Evolutionary conservation across 2,888 invertebrate genomes (phyloP), one percentile per base, ranked within the genome.

Genomic region (Tupiocoris notatus): DNA sequence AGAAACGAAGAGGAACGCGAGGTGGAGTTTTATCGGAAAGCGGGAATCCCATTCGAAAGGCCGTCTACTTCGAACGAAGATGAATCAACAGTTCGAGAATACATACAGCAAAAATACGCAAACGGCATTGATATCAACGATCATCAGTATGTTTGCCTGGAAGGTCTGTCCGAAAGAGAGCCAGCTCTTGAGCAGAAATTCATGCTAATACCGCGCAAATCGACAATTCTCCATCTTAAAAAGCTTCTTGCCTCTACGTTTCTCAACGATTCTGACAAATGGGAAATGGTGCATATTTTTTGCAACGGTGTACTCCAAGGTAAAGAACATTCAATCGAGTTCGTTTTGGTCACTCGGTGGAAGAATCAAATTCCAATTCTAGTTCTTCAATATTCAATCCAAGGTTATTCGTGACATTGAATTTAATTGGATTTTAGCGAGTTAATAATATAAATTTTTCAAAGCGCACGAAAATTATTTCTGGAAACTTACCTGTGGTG

Each of bases 301-400:
- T 98, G 98, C 88, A 98, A 98, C 86, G 95, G 98, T 83, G 98
- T 98, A 87, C 87, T 98, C 80, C 86, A 99, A 84, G 99, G 98
- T 78, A 98, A 98, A 85, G 98, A 99, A 84, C 98, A 98, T 84
- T 98, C 98, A 66, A 87, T 99, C 81, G 98, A 98, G 86, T 99
- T 99, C 86, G 96, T 98, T 25, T 95, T 94, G 83, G 95, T 97
- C 61, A 99, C 98, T 39, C 88, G 98, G 83, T 98, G 98, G 97
- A 89, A 98, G 86, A 95, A 95, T 86, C 91, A 96, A 79, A 94
- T 95, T 84, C 94, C 95, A 67, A 95, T 95, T 1, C 86, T 95
- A 77, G 88, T 92, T 81, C 86, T 95, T 81, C 94, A 95, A 83
- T 95, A 94, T 54, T 58, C 70, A 24, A 39, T 39, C 12, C 39